Evolutionary conservation across 2,888 invertebrate genomes (phyloP).

Genomic region (Dicranocentrus wangi): DNA sequence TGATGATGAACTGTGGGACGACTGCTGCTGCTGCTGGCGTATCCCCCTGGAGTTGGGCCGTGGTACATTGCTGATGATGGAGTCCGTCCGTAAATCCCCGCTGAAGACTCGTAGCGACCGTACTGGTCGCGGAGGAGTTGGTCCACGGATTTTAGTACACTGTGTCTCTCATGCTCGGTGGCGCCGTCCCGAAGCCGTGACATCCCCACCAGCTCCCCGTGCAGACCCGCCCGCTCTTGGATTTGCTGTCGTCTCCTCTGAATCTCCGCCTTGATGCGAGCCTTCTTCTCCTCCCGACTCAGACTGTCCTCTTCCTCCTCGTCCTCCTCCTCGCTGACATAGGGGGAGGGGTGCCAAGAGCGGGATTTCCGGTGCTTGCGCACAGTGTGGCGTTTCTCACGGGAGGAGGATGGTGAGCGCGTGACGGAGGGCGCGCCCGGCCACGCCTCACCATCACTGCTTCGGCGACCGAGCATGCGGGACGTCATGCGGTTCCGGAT

Average conservation of each 20-base stretch:
- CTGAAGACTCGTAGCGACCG: slow-evolving; percentile 58
- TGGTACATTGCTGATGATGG: slow-evolving; percentile 70
- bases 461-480: slow-evolving; percentile 69
- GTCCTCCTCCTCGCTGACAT: slow-evolving; percentile 76
- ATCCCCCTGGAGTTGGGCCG: slow-evolving; percentile 59
- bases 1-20: slow-evolving; percentile 69
- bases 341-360: slow-evolving; percentile 78
- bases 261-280: slow-evolving; percentile 79
- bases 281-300: slow-evolving; percentile 78
- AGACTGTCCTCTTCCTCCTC: slow-evolving; percentile 77
- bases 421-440: slow-evolving; percentile 51
- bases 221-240: slow-evolving; percentile 78
- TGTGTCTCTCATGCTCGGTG: slow-evolving; percentile 69
- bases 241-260: slow-evolving; percentile 79
- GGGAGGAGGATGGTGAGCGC: slow-evolving; percentile 55
- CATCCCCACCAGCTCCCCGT: slow-evolving; percentile 76
- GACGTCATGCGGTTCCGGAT: slow-evolving; percentile 69
- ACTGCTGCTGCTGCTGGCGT: slow-evolving; percentile 63
- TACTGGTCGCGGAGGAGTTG: slow-evolving; percentile 74
- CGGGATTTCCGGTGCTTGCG: slow-evolving; percentile 75
- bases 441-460: slow-evolving; percentile 72
- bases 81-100: slow-evolving; percentile 51
- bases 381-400: slow-evolving; percentile 72
- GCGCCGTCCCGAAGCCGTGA: slow-evolving; percentile 74
- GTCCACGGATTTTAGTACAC: slow-evolving; percentile 76